Evolutionary conservation across 2,113 vertebrate genomes (phyloP), one percentile per base, ranked within the genome.

Genomic region (Upupa epops): DNA sequence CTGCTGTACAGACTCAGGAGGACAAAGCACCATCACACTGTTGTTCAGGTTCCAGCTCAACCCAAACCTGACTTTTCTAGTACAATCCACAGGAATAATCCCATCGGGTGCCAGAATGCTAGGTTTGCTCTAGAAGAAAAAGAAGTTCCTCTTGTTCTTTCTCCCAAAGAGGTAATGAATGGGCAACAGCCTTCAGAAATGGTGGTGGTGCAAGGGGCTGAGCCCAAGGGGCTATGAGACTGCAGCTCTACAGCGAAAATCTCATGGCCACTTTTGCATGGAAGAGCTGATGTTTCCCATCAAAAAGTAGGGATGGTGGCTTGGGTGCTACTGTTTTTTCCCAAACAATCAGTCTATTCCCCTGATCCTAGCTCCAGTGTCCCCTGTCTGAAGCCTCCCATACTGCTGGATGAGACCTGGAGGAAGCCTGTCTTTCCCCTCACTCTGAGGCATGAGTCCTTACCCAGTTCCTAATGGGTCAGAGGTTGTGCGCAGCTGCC

Each of bases 21-120:
- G 37, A 86, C 76, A 72, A 69, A 28, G 65, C 89, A 46, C 5
- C 48, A 31, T 8, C 6, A 1, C 0, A 0, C 21, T 0, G 6
- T 31, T 76, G 59, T 25, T 65, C 26, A 10, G 19, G 51, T 51
- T 52, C 52, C 72, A 68, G 52, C 56, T 76, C 83, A 56, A 18
- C 40, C 24, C 79, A 55, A 31, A 54, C 2, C 48, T 2, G 2
- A 29, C 46, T 40, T 58, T 69, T 55, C 72, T 60, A 22, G 54
- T 11, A 10, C 37, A 54, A 8, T 24, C 34, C 75, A 74, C 68
- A 60, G 22, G 68, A 78, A 42, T 10, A 28, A 4, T 31, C 54
- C 45, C 0, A 2, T 18, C 1, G 6, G 11, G 4, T 29, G 29
- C 45, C 4, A 15, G 49, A 37, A 63, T 73, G 66, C 42, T 28